Evolutionary conservation across 2,113 vertebrate genomes (phyloP).

Genomic region (Petaurus breviceps): DNA sequence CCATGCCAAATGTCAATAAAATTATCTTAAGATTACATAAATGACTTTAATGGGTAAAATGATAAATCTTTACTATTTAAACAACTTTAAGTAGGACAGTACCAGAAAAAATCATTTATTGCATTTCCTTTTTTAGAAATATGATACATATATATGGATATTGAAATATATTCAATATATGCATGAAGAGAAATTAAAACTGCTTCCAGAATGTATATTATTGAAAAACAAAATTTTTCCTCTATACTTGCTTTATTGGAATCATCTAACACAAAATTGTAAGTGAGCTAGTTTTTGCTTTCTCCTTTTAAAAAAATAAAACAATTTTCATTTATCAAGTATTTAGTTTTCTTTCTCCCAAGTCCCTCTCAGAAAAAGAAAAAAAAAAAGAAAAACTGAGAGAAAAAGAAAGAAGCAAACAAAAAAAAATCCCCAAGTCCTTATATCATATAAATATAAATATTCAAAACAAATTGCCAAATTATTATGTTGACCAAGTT

Average conservation of each 20-base stretch:
- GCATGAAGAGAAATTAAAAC: constrained; percentile 10
- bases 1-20: constrained; percentile 49
- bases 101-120: constrained; percentile 43
- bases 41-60: constrained; percentile 58
- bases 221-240: constrained; percentile 17
- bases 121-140: constrained; percentile 66
- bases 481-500: too few species aligned
- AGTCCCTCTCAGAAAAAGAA: too few species aligned
- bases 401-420: too few species aligned
- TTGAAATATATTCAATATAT: constrained; percentile 55
- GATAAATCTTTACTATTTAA: constrained; percentile 66
- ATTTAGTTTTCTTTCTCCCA: too few species aligned
- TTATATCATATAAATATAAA: too few species aligned
- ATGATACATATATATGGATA: constrained; percentile 49
- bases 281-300: background rate
- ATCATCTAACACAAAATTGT: background rate
- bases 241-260: background rate
- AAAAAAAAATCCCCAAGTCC: too few species aligned
- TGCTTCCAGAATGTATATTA: constrained; percentile 30
- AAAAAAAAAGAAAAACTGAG: too few species aligned
- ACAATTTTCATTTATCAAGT: too few species aligned
- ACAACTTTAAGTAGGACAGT: constrained; percentile 49
- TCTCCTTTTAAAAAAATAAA: too few species aligned
- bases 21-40: constrained; percentile 53
- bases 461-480: too few species aligned